Percentiles rank a stretch among this genome's conserved stretches.
Conservation (phyloP, 2,888 invertebrate species). For the Slavum lentiscoides region DNA sequence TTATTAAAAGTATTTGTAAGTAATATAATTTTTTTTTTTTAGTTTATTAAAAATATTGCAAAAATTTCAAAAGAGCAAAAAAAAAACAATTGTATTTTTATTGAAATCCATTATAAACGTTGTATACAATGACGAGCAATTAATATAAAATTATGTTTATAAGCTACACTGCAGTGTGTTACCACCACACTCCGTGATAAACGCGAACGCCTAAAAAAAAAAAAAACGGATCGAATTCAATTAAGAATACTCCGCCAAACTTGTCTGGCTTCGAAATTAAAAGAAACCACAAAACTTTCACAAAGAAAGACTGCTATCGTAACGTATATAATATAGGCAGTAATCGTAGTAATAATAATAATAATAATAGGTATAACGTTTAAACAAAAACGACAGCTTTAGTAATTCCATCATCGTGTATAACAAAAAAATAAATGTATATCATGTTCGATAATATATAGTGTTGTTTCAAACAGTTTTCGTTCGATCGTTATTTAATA, state of each 20-base stretch:
- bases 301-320: neutral
- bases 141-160: neutral
- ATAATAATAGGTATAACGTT: neutral
- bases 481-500: neutral
- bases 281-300: constrained; percentile 35
- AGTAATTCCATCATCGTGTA: neutral
- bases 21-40: too few relatives aligned
- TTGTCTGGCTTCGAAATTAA: constrained; percentile 42
- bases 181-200: neutral
- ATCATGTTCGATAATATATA: neutral
- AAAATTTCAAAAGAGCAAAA: too few relatives aligned
- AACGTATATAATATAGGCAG: too few relatives aligned
- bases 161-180: neutral
- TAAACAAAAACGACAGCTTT: neutral
- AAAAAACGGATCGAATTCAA: constrained; percentile 29
- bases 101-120: too few relatives aligned
- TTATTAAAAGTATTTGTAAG: too few relatives aligned
- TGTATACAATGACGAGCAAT: too few relatives aligned
- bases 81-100: too few relatives aligned
- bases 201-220: neutral
- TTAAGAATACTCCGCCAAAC: neutral
- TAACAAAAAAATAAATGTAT: neutral
- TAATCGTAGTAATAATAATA: neutral
- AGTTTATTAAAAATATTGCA: too few relatives aligned
- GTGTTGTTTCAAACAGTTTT: neutral